Evolutionary conservation across 2,888 invertebrate genomes (phyloP).

Genomic region (Ecdyonurus torrentis): DNA sequence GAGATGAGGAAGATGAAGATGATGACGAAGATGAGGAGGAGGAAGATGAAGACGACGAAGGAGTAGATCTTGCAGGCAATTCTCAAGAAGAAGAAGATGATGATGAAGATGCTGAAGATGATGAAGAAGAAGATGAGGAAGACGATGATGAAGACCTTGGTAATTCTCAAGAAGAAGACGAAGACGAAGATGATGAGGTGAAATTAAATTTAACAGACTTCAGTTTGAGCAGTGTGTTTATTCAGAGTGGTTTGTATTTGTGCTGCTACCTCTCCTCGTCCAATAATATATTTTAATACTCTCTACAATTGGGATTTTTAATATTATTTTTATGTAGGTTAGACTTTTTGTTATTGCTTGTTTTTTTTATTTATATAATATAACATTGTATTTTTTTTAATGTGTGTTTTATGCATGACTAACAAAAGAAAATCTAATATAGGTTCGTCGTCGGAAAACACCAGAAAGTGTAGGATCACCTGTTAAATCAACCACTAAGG

Average conservation of each 20-base stretch:
- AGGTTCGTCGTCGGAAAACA: neutral
- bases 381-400: too few relatives aligned
- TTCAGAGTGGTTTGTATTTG: too few relatives aligned
- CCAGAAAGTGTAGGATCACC: neutral
- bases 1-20: slow-evolving; percentile 3
- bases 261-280: neutral
- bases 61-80: neutral
- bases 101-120: slow-evolving; percentile 10
- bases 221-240: too few relatives aligned
- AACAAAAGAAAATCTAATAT: neutral
- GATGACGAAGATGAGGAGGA: slow-evolving; percentile 8
- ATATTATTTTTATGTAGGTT: neutral
- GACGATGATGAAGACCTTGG: slow-evolving; percentile 10
- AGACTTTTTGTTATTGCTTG: neutral
- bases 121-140: slow-evolving; percentile 12
- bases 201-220: too few relatives aligned
- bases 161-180: slow-evolving; percentile 13
- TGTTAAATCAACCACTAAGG: too few relatives aligned
- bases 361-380: neutral
- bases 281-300: neutral
- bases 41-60: slow-evolving; percentile 1
- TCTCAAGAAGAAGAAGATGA: slow-evolving; percentile 8
- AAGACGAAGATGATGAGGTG: slow-evolving; percentile 17
- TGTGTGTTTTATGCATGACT: neutral
- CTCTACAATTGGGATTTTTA: too few relatives aligned